Evolutionary conservation across 2,888 invertebrate genomes (phyloP).

Genomic region (Oeneis ivallda): DNA sequence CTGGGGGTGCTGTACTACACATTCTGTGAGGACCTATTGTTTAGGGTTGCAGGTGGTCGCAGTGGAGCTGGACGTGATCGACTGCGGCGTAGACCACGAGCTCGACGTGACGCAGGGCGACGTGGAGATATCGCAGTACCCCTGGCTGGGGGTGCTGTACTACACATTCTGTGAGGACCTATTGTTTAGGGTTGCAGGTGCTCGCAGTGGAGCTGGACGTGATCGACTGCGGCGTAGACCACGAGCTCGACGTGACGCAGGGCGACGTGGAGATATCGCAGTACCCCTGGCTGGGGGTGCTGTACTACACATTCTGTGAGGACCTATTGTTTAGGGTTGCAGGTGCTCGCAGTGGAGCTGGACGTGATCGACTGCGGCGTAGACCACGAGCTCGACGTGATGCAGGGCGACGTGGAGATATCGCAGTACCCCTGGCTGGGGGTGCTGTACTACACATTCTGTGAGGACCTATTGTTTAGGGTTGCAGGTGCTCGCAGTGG

Average conservation of each 20-base stretch:
- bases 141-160: slow-evolving; percentile 58
- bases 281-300: slow-evolving; percentile 59
- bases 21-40: no score
- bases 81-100: slow-evolving; percentile 54
- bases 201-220: slow-evolving; percentile 45
- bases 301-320: slow-evolving; percentile 54
- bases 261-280: slow-evolving; percentile 46
- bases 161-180: no score
- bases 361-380: slow-evolving; percentile 54
- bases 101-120: slow-evolving; percentile 46
- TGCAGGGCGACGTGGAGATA: slow-evolving; percentile 47
- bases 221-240: slow-evolving; percentile 54
- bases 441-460: slow-evolving; percentile 52
- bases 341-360: slow-evolving; percentile 40
- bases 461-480: slow-evolving; percentile 31
- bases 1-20: slow-evolving; percentile 55
- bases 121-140: slow-evolving; percentile 48
- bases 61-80: slow-evolving; percentile 48
- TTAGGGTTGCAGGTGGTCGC: slow-evolving; percentile 31
- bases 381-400: slow-evolving; percentile 46
- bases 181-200: slow-evolving; percentile 30
- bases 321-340: slow-evolving; percentile 28
- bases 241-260: slow-evolving; percentile 42
- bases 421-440: slow-evolving; percentile 56
- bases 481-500: slow-evolving; percentile 33